Percentiles rank a stretch among this genome's conserved stretches.
These are phyloP conservation scores for Parnassius apollo DNA, from an alignment of 2,888 invertebrate species.

Conservation along the genomic window DNA sequence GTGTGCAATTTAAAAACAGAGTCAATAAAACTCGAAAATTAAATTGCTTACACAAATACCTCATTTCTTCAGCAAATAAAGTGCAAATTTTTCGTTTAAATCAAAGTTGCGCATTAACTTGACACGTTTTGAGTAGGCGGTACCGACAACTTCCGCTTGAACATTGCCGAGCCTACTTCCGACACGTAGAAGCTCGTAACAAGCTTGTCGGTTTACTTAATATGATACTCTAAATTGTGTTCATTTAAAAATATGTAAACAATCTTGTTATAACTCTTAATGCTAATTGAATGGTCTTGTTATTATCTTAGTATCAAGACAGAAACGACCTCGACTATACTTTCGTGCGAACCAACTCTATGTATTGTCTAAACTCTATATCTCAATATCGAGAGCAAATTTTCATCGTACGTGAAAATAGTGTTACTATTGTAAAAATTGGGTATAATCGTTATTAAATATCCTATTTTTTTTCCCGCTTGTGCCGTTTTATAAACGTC, in stretches of 20 bases:
- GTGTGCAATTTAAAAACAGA: no score
- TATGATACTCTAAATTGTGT: conserved; percentile 20
- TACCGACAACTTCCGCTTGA: conserved; percentile 25
- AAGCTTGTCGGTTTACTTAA: conserved; percentile 22
- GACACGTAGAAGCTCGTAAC: conserved; percentile 21
- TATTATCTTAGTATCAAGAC: background rate
- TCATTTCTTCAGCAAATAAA: conserved; percentile 13
- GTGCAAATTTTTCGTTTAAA: conserved; percentile 12
- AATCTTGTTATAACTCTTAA: background rate
- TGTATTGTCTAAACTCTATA: no score
- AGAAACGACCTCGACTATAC: no score
- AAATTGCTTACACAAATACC: conserved; percentile 14
- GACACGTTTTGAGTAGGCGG: conserved; percentile 25
- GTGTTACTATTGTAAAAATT: no score
- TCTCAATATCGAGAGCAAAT: no score
- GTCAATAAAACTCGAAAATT: background rate
- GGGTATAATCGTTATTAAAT: no score
- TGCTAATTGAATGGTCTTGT: background rate
- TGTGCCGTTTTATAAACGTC: no score
- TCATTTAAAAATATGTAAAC: background rate
- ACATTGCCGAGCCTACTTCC: conserved; percentile 23
- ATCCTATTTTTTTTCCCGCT: no score
- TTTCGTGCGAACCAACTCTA: no score
- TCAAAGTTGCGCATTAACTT: conserved; percentile 27
- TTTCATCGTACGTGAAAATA: no score